Evolutionary conservation across 1,140 invertebrate species (phyloP).

Genomic region (Galleria mellonella): DNA sequence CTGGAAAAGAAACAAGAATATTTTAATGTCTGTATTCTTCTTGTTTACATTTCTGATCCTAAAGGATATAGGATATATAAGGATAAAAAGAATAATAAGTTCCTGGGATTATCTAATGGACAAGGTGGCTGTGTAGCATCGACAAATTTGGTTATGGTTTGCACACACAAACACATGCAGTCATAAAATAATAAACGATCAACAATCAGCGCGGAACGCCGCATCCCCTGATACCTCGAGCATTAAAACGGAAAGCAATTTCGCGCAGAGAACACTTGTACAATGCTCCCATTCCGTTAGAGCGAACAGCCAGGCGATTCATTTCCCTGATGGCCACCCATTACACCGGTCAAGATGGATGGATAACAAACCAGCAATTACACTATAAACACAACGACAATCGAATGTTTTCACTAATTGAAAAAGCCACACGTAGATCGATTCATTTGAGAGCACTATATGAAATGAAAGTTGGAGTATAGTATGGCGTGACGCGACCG

Average conservation of each 20-base stretch:
- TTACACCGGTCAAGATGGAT: conserved; percentile 66
- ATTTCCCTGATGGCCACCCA: conserved; percentile 65
- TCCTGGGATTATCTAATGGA: no score
- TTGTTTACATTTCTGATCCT: no score
- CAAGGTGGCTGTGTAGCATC: not conserved
- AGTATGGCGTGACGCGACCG: conserved; percentile 40
- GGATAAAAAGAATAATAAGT: no score
- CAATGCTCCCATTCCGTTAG: conserved; percentile 33
- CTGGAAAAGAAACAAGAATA: conserved; percentile 5
- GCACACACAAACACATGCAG: not conserved
- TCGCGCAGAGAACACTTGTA: conserved; percentile 34
- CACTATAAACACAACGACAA: conserved; percentile 67
- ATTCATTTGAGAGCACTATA: conserved; percentile 61
- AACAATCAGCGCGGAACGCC: conserved; percentile 19
- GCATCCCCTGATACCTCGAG: conserved; percentile 30
- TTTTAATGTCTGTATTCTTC: no score
- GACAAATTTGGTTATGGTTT: no score
- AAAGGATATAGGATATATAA: no score
- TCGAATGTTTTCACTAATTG: conserved; percentile 71
- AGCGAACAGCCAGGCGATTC: conserved; percentile 40
- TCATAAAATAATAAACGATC: conserved; percentile 19
- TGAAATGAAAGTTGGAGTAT: conserved; percentile 54
- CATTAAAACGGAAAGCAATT: conserved; percentile 47
- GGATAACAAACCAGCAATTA: conserved; percentile 69
- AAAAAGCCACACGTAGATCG: conserved; percentile 56